Percentiles rank a stretch among this genome's conserved stretches.
Evolutionary conservation across 2,797 vertebrate species (phyloP).

Genomic region (Mycteria americana): DNA sequence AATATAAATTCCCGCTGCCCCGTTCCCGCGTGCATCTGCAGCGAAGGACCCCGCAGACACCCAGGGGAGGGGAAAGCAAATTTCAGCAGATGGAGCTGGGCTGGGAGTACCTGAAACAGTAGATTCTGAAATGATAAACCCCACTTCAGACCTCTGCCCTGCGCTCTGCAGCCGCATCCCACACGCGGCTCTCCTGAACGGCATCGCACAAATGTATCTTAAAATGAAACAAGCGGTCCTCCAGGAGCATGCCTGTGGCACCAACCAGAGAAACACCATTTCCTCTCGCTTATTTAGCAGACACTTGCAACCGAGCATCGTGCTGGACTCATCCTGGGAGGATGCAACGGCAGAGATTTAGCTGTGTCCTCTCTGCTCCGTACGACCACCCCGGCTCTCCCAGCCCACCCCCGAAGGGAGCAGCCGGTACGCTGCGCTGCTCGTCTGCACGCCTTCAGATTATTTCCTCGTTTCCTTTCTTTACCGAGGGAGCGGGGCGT

Average conservation of each 20-base stretch:
- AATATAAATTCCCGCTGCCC: background rate
- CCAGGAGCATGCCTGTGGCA: too few species aligned
- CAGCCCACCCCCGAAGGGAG: background rate
- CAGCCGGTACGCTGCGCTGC: fast-evolving
- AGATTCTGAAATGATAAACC: background rate
- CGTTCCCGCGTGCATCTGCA: background rate
- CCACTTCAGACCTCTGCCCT: background rate
- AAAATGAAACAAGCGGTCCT: background rate
- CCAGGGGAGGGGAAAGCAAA: background rate
- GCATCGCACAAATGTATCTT: background rate
- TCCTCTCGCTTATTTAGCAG: background rate
- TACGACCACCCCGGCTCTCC: background rate
- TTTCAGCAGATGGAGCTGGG: background rate
- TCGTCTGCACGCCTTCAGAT: fast-evolving
- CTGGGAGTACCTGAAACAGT: background rate
- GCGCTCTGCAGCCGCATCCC: background rate
- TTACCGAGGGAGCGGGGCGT: background rate
- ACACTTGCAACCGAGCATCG: fast-evolving
- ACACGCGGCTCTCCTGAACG: background rate
- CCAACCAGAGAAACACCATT: background rate
- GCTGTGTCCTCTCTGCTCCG: background rate
- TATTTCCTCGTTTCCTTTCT: background rate
- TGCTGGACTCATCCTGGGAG: background rate
- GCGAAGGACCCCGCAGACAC: background rate
- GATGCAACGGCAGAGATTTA: background rate